Conservation (phyloP, 2,113 vertebrate genomes). For the Arothron firmamentum region DNA sequence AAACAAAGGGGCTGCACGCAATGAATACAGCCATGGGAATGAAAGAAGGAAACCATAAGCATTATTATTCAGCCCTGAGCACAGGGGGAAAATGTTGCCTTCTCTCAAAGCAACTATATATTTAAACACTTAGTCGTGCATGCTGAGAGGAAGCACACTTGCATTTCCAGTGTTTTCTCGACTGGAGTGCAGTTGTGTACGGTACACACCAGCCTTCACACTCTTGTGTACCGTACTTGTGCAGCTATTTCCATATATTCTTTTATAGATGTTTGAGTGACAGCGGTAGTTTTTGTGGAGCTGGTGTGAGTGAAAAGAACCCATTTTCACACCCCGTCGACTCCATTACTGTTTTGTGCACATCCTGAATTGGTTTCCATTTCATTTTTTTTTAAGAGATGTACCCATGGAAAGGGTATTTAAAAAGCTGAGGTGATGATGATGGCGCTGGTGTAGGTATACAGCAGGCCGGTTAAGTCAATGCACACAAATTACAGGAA, state of each 20-base stretch:
- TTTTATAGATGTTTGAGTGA: slow-evolving; percentile 23
- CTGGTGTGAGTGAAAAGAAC: slow-evolving; percentile 21
- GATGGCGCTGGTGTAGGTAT: not conserved
- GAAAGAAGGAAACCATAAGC: slow-evolving; percentile 41
- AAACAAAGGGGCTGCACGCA: slow-evolving; percentile 50
- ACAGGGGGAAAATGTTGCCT: slow-evolving; percentile 16
- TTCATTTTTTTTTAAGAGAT: not conserved
- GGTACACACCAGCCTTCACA: too few relatives aligned
- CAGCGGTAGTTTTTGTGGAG: slow-evolving; percentile 5
- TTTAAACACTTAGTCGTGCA: slow-evolving; percentile 21
- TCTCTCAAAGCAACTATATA: slow-evolving; percentile 20
- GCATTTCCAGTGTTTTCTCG: slow-evolving; percentile 9
- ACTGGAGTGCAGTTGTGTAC: not conserved
- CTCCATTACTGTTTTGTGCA: slow-evolving; percentile 24
- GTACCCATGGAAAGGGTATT: slow-evolving; percentile 9
- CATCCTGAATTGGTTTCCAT: not conserved
- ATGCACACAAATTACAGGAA: too few relatives aligned
- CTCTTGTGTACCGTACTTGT: not conserved
- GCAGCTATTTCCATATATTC: not conserved
- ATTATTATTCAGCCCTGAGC: slow-evolving; percentile 35
- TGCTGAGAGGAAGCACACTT: slow-evolving; percentile 7
- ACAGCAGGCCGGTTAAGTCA: too few relatives aligned
- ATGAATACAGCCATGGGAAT: slow-evolving; percentile 47
- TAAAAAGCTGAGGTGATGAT: slow-evolving; percentile 5
- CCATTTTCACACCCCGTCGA: slow-evolving; percentile 27